Percentiles rank a stretch among this genome's conserved stretches.
These are phyloP conservation scores for Theonella swinhoei DNA, from an alignment of 37 sponge, comb jelly and placozoan genomes.

Conservation along the genomic window DNA sequence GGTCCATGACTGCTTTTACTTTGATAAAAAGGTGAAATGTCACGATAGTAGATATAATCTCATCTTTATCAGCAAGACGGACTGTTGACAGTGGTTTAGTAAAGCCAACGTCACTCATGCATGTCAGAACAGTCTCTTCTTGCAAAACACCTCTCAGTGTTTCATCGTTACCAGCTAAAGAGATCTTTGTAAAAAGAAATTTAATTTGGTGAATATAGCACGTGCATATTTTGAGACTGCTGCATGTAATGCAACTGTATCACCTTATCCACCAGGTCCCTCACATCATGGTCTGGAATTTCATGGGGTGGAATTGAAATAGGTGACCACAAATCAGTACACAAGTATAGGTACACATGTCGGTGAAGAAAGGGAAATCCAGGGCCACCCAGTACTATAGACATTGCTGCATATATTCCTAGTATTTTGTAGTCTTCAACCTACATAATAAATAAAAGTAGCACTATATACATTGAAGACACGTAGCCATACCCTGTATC, in stretches of 20 bases:
- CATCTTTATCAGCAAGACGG: not conserved
- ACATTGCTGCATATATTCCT: slow-evolving; percentile 20
- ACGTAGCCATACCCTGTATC: not conserved
- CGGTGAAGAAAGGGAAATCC: slow-evolving; percentile 12
- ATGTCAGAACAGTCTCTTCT: not conserved
- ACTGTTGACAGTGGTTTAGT: not conserved
- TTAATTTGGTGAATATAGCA: too few relatives aligned
- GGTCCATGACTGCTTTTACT: not conserved
- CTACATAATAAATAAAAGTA: not conserved
- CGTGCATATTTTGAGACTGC: too few relatives aligned
- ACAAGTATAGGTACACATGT: not conserved
- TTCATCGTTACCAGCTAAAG: not conserved
- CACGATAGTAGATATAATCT: not conserved
- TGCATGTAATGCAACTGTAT: too few relatives aligned
- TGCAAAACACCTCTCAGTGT: not conserved
- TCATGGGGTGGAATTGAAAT: not conserved
- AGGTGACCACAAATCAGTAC: not conserved
- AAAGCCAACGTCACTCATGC: not conserved
- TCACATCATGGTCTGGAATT: not conserved
- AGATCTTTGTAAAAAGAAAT: slow-evolving; percentile 1
- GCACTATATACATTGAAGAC: not conserved
- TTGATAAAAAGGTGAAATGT: not conserved
- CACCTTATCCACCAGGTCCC: not conserved
- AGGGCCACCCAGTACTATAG: slow-evolving; percentile 6
- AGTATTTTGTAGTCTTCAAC: not conserved